phyloP scores from a whole-genome alignment of 2,113 vertebrate genomes.

The Syrrhaptes paradoxus region DNA sequence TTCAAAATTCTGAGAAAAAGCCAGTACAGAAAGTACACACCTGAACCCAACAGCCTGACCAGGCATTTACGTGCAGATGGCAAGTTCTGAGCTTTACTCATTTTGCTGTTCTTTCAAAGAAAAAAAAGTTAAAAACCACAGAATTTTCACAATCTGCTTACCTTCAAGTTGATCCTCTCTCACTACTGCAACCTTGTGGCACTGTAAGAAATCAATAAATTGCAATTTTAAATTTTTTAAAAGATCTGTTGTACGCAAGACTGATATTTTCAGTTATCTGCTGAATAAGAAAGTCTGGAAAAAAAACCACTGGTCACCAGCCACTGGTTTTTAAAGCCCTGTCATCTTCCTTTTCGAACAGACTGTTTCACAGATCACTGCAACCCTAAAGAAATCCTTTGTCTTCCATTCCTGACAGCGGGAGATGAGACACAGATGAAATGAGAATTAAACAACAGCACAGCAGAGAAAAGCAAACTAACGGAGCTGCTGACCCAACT shows the following conservation, averaged over 20 bases:
- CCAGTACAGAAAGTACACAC: constrained; percentile 36
- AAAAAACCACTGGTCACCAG: not conserved
- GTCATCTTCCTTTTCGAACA: not conserved
- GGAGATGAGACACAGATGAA: not conserved
- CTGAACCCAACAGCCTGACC: not conserved
- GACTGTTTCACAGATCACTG: not conserved
- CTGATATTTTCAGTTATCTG: not conserved
- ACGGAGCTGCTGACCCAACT: not conserved
- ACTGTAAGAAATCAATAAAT: constrained; percentile 74
- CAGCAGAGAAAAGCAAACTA: not conserved
- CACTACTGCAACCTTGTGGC: constrained; percentile 94
- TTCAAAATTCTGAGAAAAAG: constrained; percentile 46
- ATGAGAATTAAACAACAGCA: not conserved
- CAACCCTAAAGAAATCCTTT: not conserved
- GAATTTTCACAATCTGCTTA: constrained; percentile 12
- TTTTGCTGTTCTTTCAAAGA: constrained; percentile 11
- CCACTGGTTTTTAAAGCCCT: not conserved
- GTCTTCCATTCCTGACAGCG: not conserved
- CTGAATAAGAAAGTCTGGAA: not conserved
- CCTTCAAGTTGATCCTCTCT: constrained; percentile 93
- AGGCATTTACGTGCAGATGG: not conserved
- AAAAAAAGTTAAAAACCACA: not conserved
- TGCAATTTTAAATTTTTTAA: not conserved
- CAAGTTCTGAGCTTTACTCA: constrained; percentile 9
- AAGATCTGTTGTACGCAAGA: not conserved